A percentile compares a stretch with the other conserved stretches of the same genome.
Conservation (phyloP, 2,113 vertebrate species). For the Mastomys coucha region DNA sequence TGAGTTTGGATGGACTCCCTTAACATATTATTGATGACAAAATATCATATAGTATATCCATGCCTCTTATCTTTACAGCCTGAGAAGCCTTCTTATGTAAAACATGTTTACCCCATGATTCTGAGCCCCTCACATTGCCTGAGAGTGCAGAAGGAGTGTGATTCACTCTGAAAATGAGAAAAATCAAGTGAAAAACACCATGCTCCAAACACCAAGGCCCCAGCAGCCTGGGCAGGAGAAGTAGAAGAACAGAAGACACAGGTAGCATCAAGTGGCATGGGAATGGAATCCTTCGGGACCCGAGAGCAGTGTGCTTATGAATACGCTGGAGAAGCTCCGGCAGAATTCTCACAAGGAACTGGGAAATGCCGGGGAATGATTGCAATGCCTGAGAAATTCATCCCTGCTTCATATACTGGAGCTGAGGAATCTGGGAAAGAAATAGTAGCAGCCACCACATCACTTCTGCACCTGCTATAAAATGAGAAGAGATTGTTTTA, state of each 20-base stretch:
- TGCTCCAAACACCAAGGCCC: neutral
- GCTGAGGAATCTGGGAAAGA: neutral
- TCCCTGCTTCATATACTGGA: slow-evolving; percentile 27
- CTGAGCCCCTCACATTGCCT: neutral
- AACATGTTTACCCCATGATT: neutral
- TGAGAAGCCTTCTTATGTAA: neutral
- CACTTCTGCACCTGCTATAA: neutral
- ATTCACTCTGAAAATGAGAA: slow-evolving; percentile 14
- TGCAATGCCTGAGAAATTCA: neutral
- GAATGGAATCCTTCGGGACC: neutral
- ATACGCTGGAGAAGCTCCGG: neutral
- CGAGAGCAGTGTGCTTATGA: neutral
- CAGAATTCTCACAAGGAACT: neutral
- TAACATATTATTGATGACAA: neutral
- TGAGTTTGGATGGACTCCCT: neutral
- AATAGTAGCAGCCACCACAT: neutral
- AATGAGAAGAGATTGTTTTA: neutral
- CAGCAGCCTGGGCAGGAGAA: neutral
- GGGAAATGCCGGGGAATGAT: neutral
- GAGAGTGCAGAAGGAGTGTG: neutral
- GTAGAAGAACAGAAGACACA: neutral
- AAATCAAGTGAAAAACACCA: neutral
- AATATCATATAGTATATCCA: neutral
- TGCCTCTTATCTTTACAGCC: neutral
- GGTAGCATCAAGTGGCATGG: neutral